These are phyloP conservation scores for Asteroscopus sphinx DNA, from an alignment of 2,888 invertebrate species.

Conservation along the genomic window DNA sequence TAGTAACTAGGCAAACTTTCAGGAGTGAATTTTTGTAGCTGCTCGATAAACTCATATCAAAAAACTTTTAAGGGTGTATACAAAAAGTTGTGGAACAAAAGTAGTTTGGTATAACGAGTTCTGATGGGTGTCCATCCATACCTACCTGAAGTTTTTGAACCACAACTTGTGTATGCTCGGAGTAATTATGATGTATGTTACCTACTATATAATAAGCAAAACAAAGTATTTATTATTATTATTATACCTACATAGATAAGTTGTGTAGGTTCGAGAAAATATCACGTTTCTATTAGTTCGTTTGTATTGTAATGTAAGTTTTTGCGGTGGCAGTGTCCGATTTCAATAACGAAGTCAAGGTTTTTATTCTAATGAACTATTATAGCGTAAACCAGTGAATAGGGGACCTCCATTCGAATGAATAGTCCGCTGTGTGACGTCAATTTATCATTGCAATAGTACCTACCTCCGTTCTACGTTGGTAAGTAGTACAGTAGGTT, in stretches of 20 bases:
- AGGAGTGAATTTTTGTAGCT: too few relatives aligned
- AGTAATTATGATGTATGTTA: background rate
- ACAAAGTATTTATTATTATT: conserved; percentile 6
- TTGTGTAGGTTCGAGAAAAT: conserved; percentile 27
- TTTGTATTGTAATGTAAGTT: conserved; percentile 41
- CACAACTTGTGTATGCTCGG: background rate
- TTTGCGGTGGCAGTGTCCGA: conserved; percentile 73
- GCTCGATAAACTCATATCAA: too few relatives aligned
- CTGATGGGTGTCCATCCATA: too few relatives aligned
- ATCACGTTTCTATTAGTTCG: conserved; percentile 25
- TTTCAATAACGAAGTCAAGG: conserved; percentile 77
- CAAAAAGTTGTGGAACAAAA: too few relatives aligned
- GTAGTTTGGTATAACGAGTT: too few relatives aligned
- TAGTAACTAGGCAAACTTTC: background rate
- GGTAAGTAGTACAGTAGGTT: background rate
- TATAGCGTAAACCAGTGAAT: conserved; percentile 69
- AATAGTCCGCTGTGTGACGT: conserved; percentile 67
- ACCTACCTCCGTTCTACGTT: too few relatives aligned
- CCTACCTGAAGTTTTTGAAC: background rate
- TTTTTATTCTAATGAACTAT: conserved; percentile 67
- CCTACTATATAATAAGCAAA: too few relatives aligned
- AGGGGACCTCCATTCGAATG: conserved; percentile 64
- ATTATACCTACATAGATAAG: background rate
- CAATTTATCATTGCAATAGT: conserved; percentile 34
- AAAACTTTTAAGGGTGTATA: too few relatives aligned